Base-by-base conservation (phyloP, 2,797 vertebrate species). In the Catharus ustulatus region DNA sequence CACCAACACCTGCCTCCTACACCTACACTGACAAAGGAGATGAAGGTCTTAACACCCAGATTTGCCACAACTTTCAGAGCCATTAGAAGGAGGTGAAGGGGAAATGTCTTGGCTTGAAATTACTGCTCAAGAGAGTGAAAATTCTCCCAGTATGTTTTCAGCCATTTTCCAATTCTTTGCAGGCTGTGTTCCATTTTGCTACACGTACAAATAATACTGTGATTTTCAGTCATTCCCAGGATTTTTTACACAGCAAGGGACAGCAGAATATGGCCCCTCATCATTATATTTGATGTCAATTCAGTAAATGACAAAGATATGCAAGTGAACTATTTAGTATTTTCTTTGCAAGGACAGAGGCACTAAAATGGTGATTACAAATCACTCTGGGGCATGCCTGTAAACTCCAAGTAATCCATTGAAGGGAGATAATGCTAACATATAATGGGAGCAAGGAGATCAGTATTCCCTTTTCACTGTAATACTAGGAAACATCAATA, bases 361-460 rank as follows among this genome's bases (percentile, higher is more conserved):
- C 77, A 68, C 75, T 94, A 71, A 93, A 96, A 94, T 54, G 32
- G 27, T 80, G 89, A 94, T 95, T 91, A 94, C 55, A 95, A 97
- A 92, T 58, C 38, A 87, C 69, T 88, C 80, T 42, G 92, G 84
- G 88, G 29, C 76, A 93, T n/a, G 3, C 61, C 64, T 94, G 58
- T 67, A 90, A 95, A 91, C 63, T 84, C 89, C 54, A 92, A 95
- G 82, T 69, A 96, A 95, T 86, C 89, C 90, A 91, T 30, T 96
- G 94, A 96, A 96, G 38, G 43, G 34, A 93, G 79, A 91, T 95
- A 80, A 93, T 29, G 5, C 42, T 83, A 52, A 66, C 72, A 64
- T 64, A 90, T 91, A 96, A 97, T 77, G 52, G 67, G 58, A 97
- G 82, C 24, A 94, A 93, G 59, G 46, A 92, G 77, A 93, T 89